A percentile compares a stretch with the other conserved stretches of the same genome.
Conservation (phyloP, 2,888 invertebrate species). For the Plebejus anna region DNA sequence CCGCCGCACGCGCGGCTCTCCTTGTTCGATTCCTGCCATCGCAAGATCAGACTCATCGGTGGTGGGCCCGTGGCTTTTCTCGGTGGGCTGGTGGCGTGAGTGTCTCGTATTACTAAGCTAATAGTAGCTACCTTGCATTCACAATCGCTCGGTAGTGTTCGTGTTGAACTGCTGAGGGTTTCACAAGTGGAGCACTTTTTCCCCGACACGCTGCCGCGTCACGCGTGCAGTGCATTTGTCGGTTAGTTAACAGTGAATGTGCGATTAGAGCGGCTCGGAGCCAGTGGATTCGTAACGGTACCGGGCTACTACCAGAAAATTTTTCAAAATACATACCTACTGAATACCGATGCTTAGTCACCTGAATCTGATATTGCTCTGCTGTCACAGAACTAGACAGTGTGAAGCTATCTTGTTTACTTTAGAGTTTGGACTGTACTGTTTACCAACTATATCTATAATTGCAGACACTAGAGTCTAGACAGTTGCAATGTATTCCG, state of each 20-base stretch:
- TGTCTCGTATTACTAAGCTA: slow-evolving; percentile 34
- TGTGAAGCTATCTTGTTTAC: no score
- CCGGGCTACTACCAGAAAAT: not conserved
- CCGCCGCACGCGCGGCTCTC: slow-evolving; percentile 80
- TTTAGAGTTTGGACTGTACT: not conserved
- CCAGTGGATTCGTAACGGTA: slow-evolving; percentile 20
- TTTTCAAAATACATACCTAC: not conserved
- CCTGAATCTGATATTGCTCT: not conserved
- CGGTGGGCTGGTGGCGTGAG: slow-evolving; percentile 87
- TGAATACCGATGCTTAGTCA: not conserved
- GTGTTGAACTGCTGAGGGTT: slow-evolving; percentile 12
- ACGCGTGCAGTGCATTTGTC: slow-evolving; percentile 24
- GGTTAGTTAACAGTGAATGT: slow-evolving; percentile 29
- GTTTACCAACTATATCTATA: not conserved
- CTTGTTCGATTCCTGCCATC: slow-evolving; percentile 85
- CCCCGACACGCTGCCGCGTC: not conserved
- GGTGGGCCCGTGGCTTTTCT: slow-evolving; percentile 83
- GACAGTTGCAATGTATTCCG: no score
- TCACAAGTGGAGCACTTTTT: slow-evolving; percentile 11
- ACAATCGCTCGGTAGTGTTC: slow-evolving; percentile 5
- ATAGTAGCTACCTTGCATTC: not conserved
- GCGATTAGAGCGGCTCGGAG: slow-evolving; percentile 24
- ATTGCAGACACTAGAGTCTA: no score
- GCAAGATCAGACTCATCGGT: slow-evolving; percentile 85
- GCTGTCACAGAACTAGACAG: not conserved